Conservation (phyloP, 2,888 invertebrate genomes). For the Nasonovia ribisnigri region DNA sequence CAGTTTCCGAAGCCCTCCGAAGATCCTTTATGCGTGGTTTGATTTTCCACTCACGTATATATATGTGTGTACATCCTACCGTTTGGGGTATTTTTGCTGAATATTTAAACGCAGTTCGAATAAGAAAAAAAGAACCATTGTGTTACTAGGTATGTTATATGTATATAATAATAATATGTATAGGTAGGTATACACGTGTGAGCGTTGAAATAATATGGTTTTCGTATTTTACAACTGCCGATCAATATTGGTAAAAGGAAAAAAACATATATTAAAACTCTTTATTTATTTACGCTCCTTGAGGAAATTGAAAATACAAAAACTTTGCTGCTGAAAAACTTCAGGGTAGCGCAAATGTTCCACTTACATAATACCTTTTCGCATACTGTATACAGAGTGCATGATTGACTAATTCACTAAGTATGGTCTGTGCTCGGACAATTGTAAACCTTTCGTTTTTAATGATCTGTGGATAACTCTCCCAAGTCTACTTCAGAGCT, state of each 20-base stretch:
- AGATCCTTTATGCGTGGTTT: not conserved
- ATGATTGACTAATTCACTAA: not conserved
- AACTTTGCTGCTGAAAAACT: not conserved
- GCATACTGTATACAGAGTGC: not conserved
- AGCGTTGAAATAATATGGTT: not conserved
- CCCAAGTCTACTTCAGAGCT: not conserved
- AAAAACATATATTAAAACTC: not conserved
- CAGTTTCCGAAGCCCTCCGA: conserved; percentile 32
- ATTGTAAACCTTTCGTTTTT: not conserved
- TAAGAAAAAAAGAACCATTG: not conserved
- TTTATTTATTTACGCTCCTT: not conserved
- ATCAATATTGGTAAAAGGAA: not conserved
- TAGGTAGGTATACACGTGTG: not conserved
- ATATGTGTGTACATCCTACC: not conserved
- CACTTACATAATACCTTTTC: not conserved
- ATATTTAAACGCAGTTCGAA: conserved; percentile 10
- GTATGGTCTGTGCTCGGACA: not conserved
- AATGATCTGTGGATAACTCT: not conserved
- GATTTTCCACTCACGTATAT: conserved; percentile 21
- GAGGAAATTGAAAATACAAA: not conserved
- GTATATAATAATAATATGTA: not conserved
- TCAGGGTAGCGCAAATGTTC: not conserved
- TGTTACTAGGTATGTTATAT: not conserved
- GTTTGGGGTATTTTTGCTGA: not conserved
- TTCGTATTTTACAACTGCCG: not conserved